Base-by-base conservation (phyloP, 2,113 vertebrate genomes). In the Propithecus coquereli region DNA sequence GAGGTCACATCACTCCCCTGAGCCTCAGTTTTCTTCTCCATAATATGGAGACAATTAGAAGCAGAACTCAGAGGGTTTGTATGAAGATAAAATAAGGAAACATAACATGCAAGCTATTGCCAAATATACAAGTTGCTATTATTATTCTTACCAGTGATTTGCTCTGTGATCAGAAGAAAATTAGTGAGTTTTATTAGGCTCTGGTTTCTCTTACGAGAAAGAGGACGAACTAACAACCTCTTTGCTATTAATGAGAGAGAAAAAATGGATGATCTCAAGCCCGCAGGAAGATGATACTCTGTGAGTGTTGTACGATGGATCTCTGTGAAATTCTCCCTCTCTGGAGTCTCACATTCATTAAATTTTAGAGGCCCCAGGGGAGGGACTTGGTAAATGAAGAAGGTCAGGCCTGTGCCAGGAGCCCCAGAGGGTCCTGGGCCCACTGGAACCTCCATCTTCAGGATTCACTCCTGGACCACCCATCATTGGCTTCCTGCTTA, bases 241-340 rank as follows among this genome's bases (percentile, higher is more conserved):
- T 77, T 47, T 23, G 1, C 25, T n/a, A 8, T 40, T 91, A 71
- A 65, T 11, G 70, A 84, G 63, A 40, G 27, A 27, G 1, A 32
- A 4, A 54, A 18, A 22, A 5, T 34, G 27, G 50, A 81, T 16
- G 20, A 6, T 45, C 70, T 73, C 22, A 12, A 50, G 63, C 22
- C 52, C 32, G 52, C 16, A n/a, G 17, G 83, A 73, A n/a, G 45
- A 16, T 9, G 30, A 10, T 23, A 3, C 4, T 27, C 40, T 37
- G 12, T 37, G 47, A 57, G 32, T 0, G 1, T 47, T 43, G 8
- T 12, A 0, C 2, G 11, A 32, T 47, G 54, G 25, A 2, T 43
- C 61, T 81, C 80, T 37, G n/a, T 1, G 0, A 20, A 32, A 3
- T 27, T 65, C 40, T 66, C n/a, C 9, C 77, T 50, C 73, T 66